A percentile compares a stretch with the other conserved stretches of the same genome.
These are phyloP conservation scores for Sicus ferrugineus DNA, from an alignment of 2,888 invertebrate genomes.

Conservation along the genomic window DNA sequence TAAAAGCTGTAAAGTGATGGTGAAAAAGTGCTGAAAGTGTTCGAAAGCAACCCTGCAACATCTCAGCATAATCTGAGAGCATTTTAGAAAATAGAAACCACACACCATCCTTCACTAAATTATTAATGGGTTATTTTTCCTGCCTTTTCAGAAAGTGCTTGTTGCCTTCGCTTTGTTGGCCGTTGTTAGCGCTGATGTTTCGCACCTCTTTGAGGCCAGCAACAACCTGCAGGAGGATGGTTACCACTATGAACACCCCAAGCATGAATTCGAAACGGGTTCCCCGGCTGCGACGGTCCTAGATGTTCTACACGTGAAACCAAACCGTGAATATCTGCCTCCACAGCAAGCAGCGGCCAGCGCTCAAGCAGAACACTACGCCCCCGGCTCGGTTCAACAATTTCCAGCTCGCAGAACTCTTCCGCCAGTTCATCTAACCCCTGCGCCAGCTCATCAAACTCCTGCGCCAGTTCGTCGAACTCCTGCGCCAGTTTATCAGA, in stretches of 20 bases:
- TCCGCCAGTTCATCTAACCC: not conserved
- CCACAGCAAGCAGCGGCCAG: conserved; percentile 27
- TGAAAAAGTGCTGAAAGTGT: not conserved
- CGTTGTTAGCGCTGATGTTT: conserved; percentile 56
- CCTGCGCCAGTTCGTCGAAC: not conserved
- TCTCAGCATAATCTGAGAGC: not conserved
- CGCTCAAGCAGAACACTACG: conserved; percentile 11
- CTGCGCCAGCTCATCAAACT: not conserved
- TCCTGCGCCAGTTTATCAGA: not conserved
- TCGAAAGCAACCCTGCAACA: not conserved
- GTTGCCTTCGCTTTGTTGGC: conserved; percentile 56
- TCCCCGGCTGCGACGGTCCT: conserved; percentile 41
- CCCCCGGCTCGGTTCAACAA: conserved; percentile 1
- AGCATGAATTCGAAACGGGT: conserved; percentile 38
- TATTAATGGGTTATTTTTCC: not conserved
- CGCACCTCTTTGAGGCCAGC: conserved; percentile 56
- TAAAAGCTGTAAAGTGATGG: conserved; percentile 6
- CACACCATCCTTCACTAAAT: not conserved
- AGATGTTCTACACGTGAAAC: conserved; percentile 48
- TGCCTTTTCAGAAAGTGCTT: conserved; percentile 53
- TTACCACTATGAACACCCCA: conserved; percentile 52
- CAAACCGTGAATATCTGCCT: conserved; percentile 30
- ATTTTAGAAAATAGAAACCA: conserved; percentile 2
- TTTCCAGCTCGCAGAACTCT: too few species aligned
- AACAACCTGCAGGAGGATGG: conserved; percentile 57